Evolutionary conservation across 2,888 invertebrate species (phyloP).

Genomic region (Diarsia brunnea): DNA sequence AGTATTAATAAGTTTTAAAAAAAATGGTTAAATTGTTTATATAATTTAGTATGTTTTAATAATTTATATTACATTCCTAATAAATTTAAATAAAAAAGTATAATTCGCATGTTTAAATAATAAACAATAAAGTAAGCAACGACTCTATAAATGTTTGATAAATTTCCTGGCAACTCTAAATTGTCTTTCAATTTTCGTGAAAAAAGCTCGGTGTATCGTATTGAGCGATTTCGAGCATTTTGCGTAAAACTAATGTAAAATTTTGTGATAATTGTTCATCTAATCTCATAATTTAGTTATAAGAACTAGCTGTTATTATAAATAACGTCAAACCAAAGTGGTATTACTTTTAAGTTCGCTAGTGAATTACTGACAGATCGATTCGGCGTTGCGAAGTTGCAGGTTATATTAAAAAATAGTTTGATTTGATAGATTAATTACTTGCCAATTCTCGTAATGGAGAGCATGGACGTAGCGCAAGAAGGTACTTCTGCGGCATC

Average conservation of each 20-base stretch:
- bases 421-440: conserved; percentile 73
- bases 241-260: conserved; percentile 64
- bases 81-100: not conserved
- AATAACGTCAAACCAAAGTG: conserved; percentile 61
- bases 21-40: not conserved
- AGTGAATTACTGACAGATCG: conserved; percentile 80
- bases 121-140: not conserved
- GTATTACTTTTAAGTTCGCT: conserved; percentile 54
- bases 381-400: conserved; percentile 83
- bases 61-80: not conserved
- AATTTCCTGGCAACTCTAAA: conserved; percentile 65
- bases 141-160: conserved; percentile 15
- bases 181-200: conserved; percentile 77
- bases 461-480: conserved; percentile 89
- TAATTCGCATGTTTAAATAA: not conserved
- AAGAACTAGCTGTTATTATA: conserved; percentile 60
- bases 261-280: conserved; percentile 72
- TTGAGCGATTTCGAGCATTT: conserved; percentile 76
- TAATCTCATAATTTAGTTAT: conserved; percentile 67
- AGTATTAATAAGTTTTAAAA: not conserved
- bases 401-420: conserved; percentile 82
- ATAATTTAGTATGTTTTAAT: no score
- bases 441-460: conserved; percentile 81
- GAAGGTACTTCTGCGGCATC: conserved; percentile 85
- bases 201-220: conserved; percentile 76